Conservation (phyloP, 1,140 invertebrate genomes). For the Pentalonia nigronervosa region DNA sequence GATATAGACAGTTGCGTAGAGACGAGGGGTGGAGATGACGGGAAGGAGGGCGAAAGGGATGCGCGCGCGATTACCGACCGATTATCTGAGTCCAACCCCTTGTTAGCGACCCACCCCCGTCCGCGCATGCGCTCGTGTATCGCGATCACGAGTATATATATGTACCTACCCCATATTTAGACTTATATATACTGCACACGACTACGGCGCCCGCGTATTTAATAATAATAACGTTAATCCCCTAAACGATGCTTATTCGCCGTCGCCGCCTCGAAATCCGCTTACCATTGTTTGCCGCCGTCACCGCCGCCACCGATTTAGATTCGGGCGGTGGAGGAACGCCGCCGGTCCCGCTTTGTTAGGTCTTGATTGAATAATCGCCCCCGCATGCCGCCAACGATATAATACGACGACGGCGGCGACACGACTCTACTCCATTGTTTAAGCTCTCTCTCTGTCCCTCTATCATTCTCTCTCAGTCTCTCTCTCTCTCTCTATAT, state of each 20-base stretch:
- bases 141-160: not conserved
- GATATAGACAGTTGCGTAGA: not conserved
- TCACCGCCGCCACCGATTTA: slow-evolving; percentile 26
- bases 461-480: too few relatives aligned
- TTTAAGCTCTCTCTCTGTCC: not conserved
- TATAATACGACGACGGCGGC: not conserved
- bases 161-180: not conserved
- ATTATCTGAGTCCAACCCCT: slow-evolving; percentile 55
- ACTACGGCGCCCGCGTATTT: not conserved
- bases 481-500: not conserved
- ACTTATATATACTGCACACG: not conserved
- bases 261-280: slow-evolving; percentile 49
- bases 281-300: slow-evolving; percentile 45
- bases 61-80: slow-evolving; percentile 54
- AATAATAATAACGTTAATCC: slow-evolving; percentile 44
- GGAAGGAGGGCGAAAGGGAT: not conserved
- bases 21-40: not conserved
- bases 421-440: slow-evolving; percentile 2
- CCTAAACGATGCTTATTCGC: slow-evolving; percentile 38
- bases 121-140: slow-evolving; percentile 8
- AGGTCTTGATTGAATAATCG: slow-evolving; percentile 53
- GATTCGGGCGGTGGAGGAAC: not conserved
- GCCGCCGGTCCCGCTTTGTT: slow-evolving; percentile 39
- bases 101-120: slow-evolving; percentile 17
- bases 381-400: slow-evolving; percentile 5